These are phyloP conservation scores for Hydraecia micacea DNA, from an alignment of 2,888 invertebrate genomes.

Conservation along the genomic window DNA sequence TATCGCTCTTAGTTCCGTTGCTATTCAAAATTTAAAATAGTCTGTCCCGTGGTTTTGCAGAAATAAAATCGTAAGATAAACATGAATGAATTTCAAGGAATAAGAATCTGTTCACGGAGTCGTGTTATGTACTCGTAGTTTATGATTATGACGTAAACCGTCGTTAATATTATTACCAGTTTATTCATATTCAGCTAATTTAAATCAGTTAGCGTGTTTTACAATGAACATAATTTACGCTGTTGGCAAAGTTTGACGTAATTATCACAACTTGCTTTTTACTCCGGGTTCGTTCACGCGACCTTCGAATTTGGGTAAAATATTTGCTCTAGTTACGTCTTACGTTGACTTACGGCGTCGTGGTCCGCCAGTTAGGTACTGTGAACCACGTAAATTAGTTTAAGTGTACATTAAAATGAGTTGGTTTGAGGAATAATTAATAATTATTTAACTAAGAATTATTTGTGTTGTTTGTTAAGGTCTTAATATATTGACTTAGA, in stretches of 20 bases:
- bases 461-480: constrained; percentile 5
- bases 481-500: constrained; percentile 11
- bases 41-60: constrained; percentile 5
- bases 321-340: constrained; percentile 38
- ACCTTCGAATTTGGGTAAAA: constrained; percentile 52
- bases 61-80: constrained; percentile 47
- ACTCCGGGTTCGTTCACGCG: constrained; percentile 48
- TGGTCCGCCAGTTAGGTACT: not conserved
- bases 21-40: constrained; percentile 4
- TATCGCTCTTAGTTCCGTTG: constrained; percentile 12
- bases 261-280: constrained; percentile 61
- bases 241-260: constrained; percentile 41
- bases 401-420: constrained; percentile 7
- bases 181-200: constrained; percentile 42
- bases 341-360: constrained; percentile 34
- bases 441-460: constrained; percentile 13
- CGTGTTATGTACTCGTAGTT: constrained; percentile 6
- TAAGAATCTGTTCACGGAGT: constrained; percentile 27
- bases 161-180: constrained; percentile 12
- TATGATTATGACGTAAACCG: constrained; percentile 41
- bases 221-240: constrained; percentile 38
- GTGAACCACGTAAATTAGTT: not conserved
- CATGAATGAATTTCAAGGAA: constrained; percentile 52
- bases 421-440: constrained; percentile 20
- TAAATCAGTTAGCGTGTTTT: constrained; percentile 48